These are phyloP conservation scores for Chrysolina oricalcia DNA, from an alignment of 2,888 invertebrate species.

Conservation along the genomic window DNA sequence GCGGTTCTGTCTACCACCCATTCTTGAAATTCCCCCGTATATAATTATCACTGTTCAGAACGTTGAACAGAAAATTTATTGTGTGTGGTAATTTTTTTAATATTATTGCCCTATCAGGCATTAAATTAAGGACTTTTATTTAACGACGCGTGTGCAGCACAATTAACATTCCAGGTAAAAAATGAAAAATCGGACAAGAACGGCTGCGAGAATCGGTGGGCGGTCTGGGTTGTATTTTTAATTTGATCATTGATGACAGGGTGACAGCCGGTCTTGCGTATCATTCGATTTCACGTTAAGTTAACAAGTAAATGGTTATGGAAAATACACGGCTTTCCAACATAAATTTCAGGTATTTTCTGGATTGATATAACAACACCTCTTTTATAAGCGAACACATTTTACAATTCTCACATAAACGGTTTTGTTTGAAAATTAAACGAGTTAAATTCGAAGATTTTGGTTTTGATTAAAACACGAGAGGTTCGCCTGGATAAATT, in stretches of 20 bases:
- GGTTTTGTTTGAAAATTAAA: too few relatives aligned
- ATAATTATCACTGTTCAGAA: slow-evolving; percentile 28
- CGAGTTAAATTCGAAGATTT: too few relatives aligned
- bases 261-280: slow-evolving; percentile 35
- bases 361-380: not conserved
- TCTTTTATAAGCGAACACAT: not conserved
- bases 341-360: not conserved
- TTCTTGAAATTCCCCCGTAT: slow-evolving; percentile 16
- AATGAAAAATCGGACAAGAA: slow-evolving; percentile 52
- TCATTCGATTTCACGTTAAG: slow-evolving; percentile 30
- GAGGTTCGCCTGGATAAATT: too few relatives aligned
- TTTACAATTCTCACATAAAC: not conserved
- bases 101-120: slow-evolving; percentile 53
- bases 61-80: slow-evolving; percentile 17
- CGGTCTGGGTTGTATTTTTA: slow-evolving; percentile 58
- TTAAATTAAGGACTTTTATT: slow-evolving; percentile 60
- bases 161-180: slow-evolving; percentile 62
- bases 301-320: slow-evolving; percentile 3
- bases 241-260: slow-evolving; percentile 60
- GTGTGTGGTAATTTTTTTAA: slow-evolving; percentile 45
- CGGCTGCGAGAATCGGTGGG: slow-evolving; percentile 54
- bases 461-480: too few relatives aligned
- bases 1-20: not conserved
- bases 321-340: not conserved
- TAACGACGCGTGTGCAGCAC: slow-evolving; percentile 60